Evolutionary conservation across 2,113 vertebrate genomes (phyloP).

Genomic region (Platysternon megacephalum): DNA sequence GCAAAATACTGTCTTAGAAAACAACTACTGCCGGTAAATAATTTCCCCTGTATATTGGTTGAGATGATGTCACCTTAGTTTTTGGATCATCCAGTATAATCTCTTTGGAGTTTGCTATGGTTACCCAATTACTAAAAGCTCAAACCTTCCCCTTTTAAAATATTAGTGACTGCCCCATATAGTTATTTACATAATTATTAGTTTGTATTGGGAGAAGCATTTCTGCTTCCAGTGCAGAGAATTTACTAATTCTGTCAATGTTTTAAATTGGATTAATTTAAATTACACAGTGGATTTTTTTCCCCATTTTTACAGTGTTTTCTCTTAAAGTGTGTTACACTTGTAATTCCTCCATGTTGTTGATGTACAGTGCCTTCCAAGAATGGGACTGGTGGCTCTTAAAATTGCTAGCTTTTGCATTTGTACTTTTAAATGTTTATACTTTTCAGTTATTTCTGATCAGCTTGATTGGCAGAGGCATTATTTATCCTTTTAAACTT

Average conservation of each 20-base stretch:
- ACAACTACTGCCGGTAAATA: background rate
- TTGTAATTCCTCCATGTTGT: background rate
- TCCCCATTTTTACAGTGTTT: background rate
- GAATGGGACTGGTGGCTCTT: background rate
- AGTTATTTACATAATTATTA: background rate
- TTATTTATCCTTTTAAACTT: background rate
- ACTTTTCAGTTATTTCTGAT: background rate
- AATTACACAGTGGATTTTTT: background rate
- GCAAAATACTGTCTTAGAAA: background rate
- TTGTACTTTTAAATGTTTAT: background rate
- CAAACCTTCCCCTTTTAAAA: too few relatives aligned
- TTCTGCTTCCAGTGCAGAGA: background rate
- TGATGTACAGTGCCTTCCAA: background rate
- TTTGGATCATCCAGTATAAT: background rate
- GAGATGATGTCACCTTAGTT: background rate
- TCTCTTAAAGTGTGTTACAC: background rate
- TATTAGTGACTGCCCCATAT: background rate
- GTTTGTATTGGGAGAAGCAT: background rate
- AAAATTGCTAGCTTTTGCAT: background rate
- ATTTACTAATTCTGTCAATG: background rate
- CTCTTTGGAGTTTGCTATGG: background rate
- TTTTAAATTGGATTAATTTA: background rate
- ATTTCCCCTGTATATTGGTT: background rate
- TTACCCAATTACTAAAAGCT: background rate
- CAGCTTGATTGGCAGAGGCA: background rate